Evolutionary conservation across 2,888 invertebrate species (phyloP).

Genomic region (Eupithecia centaureata): DNA sequence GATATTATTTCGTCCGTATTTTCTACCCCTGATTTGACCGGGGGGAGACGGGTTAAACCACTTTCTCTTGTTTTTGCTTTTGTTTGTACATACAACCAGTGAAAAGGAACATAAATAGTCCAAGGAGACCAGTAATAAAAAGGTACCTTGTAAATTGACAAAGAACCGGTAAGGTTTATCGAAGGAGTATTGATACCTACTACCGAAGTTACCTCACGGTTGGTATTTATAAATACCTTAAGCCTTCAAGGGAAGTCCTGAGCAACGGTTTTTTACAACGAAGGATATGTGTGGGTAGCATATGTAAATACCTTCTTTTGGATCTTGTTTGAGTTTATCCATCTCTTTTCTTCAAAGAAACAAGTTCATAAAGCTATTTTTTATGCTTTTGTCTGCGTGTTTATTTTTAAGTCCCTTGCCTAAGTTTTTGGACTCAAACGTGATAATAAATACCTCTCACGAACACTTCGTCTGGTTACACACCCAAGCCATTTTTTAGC

Average conservation of each 20-base stretch:
- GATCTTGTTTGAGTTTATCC: neutral
- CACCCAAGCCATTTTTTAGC: constrained; percentile 1
- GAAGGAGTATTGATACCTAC: neutral
- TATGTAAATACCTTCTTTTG: neutral
- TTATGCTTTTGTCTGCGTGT: neutral
- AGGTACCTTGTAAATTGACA: too few relatives aligned
- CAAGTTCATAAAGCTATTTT: neutral
- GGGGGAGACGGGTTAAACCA: too few relatives aligned
- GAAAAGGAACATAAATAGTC: too few relatives aligned
- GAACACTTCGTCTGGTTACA: neutral
- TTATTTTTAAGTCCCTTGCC: neutral
- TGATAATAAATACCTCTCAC: neutral
- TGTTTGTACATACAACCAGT: neutral
- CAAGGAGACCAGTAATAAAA: too few relatives aligned
- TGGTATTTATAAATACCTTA: neutral
- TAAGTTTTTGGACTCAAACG: neutral
- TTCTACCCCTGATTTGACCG: too few relatives aligned
- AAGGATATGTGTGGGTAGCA: neutral
- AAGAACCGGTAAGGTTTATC: neutral
- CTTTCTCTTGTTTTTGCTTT: too few relatives aligned
- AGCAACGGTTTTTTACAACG: neutral
- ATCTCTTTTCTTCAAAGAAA: neutral
- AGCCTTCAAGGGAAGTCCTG: neutral
- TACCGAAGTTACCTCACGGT: neutral
- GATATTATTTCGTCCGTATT: too few relatives aligned